These are phyloP conservation scores for Hermetia illucens DNA, from an alignment of 1,140 invertebrate genomes.

Conservation along the genomic window DNA sequence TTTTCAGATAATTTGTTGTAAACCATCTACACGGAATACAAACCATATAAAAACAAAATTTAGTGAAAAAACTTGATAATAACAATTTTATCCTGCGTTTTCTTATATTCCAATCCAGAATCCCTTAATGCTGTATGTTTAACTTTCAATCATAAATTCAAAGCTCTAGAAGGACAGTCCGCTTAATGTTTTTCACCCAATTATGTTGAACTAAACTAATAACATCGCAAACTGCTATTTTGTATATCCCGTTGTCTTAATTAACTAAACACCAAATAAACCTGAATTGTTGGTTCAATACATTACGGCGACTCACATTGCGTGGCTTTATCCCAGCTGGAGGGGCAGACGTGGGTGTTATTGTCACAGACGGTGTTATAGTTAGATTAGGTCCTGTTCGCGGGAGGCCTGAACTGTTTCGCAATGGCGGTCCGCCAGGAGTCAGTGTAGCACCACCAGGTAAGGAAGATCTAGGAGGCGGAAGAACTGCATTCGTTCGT, in stretches of 20 bases:
- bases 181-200: too few species aligned
- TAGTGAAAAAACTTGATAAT: too few species aligned
- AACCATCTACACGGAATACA: too few species aligned
- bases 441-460: constrained; percentile 41
- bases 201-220: too few species aligned
- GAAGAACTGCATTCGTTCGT: constrained; percentile 17
- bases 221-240: too few species aligned
- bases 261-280: not conserved
- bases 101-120: too few species aligned
- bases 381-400: constrained; percentile 35
- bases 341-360: constrained; percentile 51
- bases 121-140: too few species aligned
- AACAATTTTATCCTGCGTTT: too few species aligned
- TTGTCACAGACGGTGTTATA: constrained; percentile 49
- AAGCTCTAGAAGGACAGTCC: too few species aligned
- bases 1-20: too few species aligned
- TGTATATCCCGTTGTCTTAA: not conserved
- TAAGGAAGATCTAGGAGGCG: constrained; percentile 29
- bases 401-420: constrained; percentile 19
- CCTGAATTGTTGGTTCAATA: constrained; percentile 14
- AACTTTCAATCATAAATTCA: not conserved
- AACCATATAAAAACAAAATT: too few species aligned
- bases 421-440: constrained; percentile 26
- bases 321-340: constrained; percentile 38
- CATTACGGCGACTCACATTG: constrained; percentile 32